Base-by-base conservation (phyloP, 2,888 invertebrate genomes). In the Chromoteleia sp. region DNA sequence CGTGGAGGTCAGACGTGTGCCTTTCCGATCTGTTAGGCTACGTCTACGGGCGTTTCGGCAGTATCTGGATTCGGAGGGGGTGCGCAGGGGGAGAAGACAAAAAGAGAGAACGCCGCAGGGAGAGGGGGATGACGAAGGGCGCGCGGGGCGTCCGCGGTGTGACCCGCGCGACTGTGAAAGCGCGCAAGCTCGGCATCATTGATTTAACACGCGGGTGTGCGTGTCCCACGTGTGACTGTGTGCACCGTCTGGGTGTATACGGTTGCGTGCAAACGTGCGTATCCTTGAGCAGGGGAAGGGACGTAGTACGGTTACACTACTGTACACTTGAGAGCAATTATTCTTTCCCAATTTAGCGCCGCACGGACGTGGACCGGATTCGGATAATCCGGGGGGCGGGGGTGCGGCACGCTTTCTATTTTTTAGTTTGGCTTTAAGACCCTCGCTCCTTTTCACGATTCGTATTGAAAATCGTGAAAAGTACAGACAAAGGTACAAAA, bases 161-260 rank as follows among this genome's bases (percentile, higher is more conserved):
- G 82, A 83, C 84, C 85, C 86, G 82, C 82, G 87, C 85, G 84
- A 79, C 82, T 82, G 74, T 83, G 83, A 82, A 83, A 85, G 81
- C 84, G 90, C 91, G 91, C 91, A 91, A 87, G 88, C 90, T 81
- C 91, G 85, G 86, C 87, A 90, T 91, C 90, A 91, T 91, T 91
- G 91, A 91, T 91, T 91, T 89, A 90, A 88, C 88, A 84, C 86
- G 84, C 82, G 81, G 78, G 71, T 78, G 78, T 78, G 78, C 78
- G 78, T 78, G 78, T 65, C 61, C 71, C 81, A 70, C 75, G 80
- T 80, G 81, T 58, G 52, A 41, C 41, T 75, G 70, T 81, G 81
- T 70, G 75, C 68, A 54, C 65, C 30, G 77, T 78, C 77, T 78
- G 77, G 63, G 65, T 71, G 63, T 70, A 70, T 63, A 77, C 70